phyloP scores from a whole-genome alignment of 2,888 invertebrate genomes.

The Lasius platythorax region DNA sequence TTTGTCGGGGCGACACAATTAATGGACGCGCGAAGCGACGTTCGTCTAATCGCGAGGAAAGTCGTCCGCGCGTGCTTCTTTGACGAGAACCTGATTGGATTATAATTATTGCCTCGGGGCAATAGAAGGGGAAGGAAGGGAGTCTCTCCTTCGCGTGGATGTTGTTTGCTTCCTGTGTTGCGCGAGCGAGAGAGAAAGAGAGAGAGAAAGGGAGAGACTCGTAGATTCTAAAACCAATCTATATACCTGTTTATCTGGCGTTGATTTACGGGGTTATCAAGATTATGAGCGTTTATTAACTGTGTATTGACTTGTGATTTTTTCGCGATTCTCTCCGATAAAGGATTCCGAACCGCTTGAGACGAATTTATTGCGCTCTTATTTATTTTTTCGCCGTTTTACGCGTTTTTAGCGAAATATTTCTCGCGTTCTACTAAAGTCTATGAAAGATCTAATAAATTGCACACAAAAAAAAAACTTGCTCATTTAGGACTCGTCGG shows the following conservation, averaged over 20 bases:
- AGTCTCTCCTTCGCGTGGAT: neutral
- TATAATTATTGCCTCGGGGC: conserved; percentile 43
- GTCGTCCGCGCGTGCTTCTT: conserved; percentile 14
- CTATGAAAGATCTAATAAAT: neutral
- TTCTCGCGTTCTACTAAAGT: neutral
- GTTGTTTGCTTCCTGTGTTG: neutral
- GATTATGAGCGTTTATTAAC: conserved; percentile 5
- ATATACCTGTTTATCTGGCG: neutral
- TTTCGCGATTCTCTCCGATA: neutral
- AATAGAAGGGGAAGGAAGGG: neutral
- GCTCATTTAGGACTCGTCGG: neutral
- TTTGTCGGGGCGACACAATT: conserved; percentile 1
- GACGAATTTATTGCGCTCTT: neutral
- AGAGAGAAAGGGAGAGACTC: neutral
- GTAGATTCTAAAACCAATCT: neutral
- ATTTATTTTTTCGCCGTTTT: neutral
- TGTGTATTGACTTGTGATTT: neutral
- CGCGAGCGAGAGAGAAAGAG: neutral
- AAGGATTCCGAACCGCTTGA: neutral
- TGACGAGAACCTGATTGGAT: conserved; percentile 41
- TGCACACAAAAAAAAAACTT: neutral
- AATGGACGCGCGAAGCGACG: conserved; percentile 16
- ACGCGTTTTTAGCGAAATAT: neutral
- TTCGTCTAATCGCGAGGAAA: conserved; percentile 51
- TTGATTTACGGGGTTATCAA: neutral